Base-by-base conservation (phyloP, 2,888 invertebrate species). In the Ellobium chinense region DNA sequence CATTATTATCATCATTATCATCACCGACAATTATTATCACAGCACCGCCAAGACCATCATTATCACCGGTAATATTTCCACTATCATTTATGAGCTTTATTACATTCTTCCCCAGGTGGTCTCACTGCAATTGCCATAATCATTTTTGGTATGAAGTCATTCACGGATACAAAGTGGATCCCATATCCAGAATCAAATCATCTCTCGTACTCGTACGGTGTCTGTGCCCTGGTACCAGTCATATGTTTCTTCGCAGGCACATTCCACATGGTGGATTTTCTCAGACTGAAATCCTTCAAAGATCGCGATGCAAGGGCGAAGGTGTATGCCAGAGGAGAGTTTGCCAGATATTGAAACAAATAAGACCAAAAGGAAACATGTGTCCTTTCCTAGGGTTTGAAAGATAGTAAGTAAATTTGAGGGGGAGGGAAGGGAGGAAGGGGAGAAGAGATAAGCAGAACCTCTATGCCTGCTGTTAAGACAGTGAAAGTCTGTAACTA, bases 191-290 rank as follows among this genome's bases (percentile, higher is more conserved):
- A 83, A 5, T 78, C 83, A 7, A 81, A 81, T 68, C 68, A 74
- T 58, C 70, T 81, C 31, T 83, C 83, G 1, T 83, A 78, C 66
- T 83, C 83, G 1, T 83, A 54, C 24, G 83, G 34, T 18, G 58
- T 81, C 1, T 69, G 75, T 76, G 79, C 54, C 95, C 94, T 97
- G 56, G 95, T 97, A 0, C 88, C 89, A 14, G 87, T 92, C 68
- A 84, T 89, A 24, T 80, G 85, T 70, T 84, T 90, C 29, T 88
- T 90, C 72, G 85, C 89, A 3, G 89, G 87, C 9, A 89, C 89
- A 85, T 90, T 89, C 62, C 83, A 80, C 39, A 24, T 36, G 68
- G 75, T 80, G n/a, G 80, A 80, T 24, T 80, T 46, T 29, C 34
- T 69, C 12, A 21, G 80, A 4, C 34, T 80, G 18, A 66, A 62